Conservation (phyloP, 1,140 invertebrate species). For the Dendrolimus punctatus region DNA sequence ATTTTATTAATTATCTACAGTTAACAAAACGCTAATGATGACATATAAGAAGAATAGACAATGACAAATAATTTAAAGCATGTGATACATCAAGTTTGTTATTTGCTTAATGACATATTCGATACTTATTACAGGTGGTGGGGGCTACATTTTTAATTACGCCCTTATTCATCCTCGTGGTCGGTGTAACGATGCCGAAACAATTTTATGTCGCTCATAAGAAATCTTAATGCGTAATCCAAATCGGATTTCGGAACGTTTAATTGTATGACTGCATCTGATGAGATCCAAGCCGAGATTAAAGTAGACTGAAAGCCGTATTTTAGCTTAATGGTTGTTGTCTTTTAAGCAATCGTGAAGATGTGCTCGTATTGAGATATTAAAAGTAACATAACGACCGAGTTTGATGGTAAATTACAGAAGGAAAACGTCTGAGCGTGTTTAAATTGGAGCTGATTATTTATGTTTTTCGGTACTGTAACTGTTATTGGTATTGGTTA, state of each 20-base stretch:
- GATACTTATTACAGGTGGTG: background rate
- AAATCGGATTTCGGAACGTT: conserved; percentile 39
- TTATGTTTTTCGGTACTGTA: too few relatives aligned
- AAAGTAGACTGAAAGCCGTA: conserved; percentile 31
- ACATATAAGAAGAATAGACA: too few relatives aligned
- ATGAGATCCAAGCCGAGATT: conserved; percentile 32
- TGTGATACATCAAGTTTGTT: too few relatives aligned
- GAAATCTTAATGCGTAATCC: conserved; percentile 40
- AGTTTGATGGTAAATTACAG: conserved; percentile 27
- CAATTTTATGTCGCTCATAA: conserved; percentile 39
- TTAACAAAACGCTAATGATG: too few relatives aligned
- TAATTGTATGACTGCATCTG: conserved; percentile 29
- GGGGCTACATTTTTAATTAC: conserved; percentile 39
- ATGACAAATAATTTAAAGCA: too few relatives aligned
- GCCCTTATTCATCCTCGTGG: conserved; percentile 27
- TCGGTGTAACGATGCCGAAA: conserved; percentile 36
- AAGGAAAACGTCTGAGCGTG: too few relatives aligned
- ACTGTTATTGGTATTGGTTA: too few relatives aligned
- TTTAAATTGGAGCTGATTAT: background rate
- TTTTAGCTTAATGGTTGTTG: conserved; percentile 36
- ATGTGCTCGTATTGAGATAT: conserved; percentile 28
- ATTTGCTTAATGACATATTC: background rate
- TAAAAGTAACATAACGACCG: conserved; percentile 23
- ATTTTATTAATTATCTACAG: too few relatives aligned
- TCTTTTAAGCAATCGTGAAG: conserved; percentile 28